These are phyloP conservation scores for Oncorhynchus nerka DNA, from an alignment of 2,113 vertebrate species.

Conservation along the genomic window DNA sequence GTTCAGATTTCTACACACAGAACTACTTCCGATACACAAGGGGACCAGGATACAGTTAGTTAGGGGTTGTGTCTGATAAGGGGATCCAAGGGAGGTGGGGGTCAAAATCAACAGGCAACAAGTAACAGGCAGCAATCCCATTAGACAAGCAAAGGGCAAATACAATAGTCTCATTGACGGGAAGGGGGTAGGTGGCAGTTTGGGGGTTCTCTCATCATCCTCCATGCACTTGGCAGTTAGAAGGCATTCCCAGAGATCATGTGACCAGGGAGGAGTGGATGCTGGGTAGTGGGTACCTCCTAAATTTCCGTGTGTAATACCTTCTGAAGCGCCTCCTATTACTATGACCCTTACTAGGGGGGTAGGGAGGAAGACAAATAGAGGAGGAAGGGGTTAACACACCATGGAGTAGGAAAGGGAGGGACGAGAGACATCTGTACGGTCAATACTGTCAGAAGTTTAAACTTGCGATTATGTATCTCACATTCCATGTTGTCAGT, in stretches of 20 bases:
- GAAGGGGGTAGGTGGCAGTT: background rate
- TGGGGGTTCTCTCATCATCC: conserved; percentile 3
- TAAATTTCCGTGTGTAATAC: conserved; percentile 88
- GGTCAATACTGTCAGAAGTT: no score
- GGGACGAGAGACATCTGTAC: no score
- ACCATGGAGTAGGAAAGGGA: background rate
- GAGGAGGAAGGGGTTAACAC: conserved; percentile 69
- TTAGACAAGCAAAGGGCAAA: background rate
- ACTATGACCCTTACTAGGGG: conserved; percentile 91
- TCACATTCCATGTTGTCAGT: no score
- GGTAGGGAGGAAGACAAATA: conserved; percentile 72
- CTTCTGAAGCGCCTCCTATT: conserved; percentile 96
- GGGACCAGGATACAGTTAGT: no score
- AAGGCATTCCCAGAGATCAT: conserved; percentile 85
- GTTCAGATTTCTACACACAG: background rate
- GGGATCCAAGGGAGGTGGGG: no score
- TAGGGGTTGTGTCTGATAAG: no score
- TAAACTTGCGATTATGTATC: no score
- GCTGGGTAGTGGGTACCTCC: conserved; percentile 93
- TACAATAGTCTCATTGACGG: background rate
- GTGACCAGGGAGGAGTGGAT: conserved; percentile 79
- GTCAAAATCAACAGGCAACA: conserved; percentile 11
- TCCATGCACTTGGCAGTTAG: conserved; percentile 87
- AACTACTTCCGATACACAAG: no score
- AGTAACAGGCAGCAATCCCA: conserved; percentile 27